Evolutionary conservation across 2,888 invertebrate species (phyloP).

Genomic region (Drosophila kambysellisi): DNA sequence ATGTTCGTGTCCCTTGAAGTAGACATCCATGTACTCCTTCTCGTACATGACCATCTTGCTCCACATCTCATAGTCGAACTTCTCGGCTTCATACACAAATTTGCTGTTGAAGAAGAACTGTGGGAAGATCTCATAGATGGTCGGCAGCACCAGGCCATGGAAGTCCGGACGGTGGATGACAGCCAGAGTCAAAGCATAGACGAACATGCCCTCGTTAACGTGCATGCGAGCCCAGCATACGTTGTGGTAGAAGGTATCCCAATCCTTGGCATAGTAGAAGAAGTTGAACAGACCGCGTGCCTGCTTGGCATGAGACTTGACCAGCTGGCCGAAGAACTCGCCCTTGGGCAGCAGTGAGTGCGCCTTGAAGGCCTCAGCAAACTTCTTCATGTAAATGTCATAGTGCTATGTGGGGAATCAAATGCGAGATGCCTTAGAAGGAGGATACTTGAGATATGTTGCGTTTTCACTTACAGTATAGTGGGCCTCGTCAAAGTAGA

Average conservation of each 20-base stretch:
- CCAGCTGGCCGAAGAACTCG: conserved; percentile 86
- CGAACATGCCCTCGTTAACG: conserved; percentile 89
- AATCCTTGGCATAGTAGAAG: conserved; percentile 90
- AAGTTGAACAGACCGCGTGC: conserved; percentile 88
- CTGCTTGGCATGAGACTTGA: conserved; percentile 86
- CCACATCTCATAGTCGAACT: conserved; percentile 86
- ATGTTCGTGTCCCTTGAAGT: conserved; percentile 56
- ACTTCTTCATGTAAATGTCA: conserved; percentile 70
- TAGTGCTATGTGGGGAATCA: conserved; percentile 45
- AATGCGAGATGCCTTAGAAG: neutral
- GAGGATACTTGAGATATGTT: neutral
- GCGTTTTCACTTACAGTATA: conserved; percentile 54
- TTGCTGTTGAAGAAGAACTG: conserved; percentile 90
- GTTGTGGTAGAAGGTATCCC: conserved; percentile 89
- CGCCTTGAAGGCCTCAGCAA: conserved; percentile 66
- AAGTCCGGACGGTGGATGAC: conserved; percentile 88
- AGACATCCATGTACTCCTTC: conserved; percentile 77
- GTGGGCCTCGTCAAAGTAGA: conserved; percentile 81
- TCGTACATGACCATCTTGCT: conserved; percentile 85
- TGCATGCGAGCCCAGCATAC: conserved; percentile 89
- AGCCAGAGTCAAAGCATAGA: conserved; percentile 88
- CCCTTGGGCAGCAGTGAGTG: conserved; percentile 86
- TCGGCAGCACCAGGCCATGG: conserved; percentile 88
- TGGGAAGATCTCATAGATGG: conserved; percentile 90
- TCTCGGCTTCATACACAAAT: conserved; percentile 88